These are phyloP conservation scores for Gadopsis marmoratus DNA, from an alignment of 2,797 vertebrate genomes.

Conservation along the genomic window DNA sequence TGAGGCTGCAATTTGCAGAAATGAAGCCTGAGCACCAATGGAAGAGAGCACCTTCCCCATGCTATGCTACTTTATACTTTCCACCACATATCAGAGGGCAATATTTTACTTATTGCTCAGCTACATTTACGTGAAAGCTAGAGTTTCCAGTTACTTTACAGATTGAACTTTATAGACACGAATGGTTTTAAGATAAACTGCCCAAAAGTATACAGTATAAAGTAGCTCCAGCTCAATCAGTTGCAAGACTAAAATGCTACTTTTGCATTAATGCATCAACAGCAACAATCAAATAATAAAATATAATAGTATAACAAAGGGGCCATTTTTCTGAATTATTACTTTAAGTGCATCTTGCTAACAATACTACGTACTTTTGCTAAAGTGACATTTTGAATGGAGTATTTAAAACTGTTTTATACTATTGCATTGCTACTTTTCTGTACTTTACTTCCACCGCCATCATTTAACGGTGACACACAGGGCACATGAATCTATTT, in stretches of 20 bases:
- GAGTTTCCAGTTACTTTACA: neutral
- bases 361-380: neutral
- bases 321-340: neutral
- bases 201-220: neutral
- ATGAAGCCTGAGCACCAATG: neutral
- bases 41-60: too few relatives aligned
- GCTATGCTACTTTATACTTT: neutral
- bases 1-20: neutral
- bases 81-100: neutral
- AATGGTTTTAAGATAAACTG: neutral
- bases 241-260: too few relatives aligned
- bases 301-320: neutral
- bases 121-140: neutral
- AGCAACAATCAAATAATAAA: neutral
- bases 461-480: neutral
- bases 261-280: neutral
- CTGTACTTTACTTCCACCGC: neutral
- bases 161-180: neutral
- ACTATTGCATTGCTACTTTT: neutral
- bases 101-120: neutral
- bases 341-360: neutral
- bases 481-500: neutral
- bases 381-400: neutral
- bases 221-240: neutral
- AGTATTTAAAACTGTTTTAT: neutral